Percentiles rank a stretch among this genome's conserved stretches.
Evolutionary conservation across 2,113 vertebrate genomes (phyloP).

Genomic region (Colistium nudipinnis): DNA sequence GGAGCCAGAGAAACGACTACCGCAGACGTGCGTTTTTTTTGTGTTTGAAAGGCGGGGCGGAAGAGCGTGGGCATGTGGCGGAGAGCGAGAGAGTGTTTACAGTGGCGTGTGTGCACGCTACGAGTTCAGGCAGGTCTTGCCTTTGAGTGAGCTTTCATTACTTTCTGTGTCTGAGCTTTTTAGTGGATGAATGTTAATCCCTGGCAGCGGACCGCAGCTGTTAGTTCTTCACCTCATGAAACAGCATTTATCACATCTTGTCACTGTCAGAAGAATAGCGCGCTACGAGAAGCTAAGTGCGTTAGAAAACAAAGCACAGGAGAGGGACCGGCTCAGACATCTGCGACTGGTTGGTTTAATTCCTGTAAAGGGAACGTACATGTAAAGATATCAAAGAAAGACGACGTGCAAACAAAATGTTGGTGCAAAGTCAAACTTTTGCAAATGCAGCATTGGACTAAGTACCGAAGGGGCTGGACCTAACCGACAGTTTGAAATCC

Average conservation of each 20-base stretch:
- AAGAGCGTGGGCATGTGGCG: neutral
- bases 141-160: conserved; percentile 15
- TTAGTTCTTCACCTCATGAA: conserved; percentile 43
- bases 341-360: no score
- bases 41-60: conserved; percentile 30
- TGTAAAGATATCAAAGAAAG: no score
- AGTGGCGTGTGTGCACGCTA: conserved; percentile 1
- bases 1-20: conserved; percentile 11
- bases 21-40: conserved; percentile 13
- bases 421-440: no score
- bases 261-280: neutral
- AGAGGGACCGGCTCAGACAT: no score
- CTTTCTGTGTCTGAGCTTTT: conserved; percentile 28
- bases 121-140: conserved; percentile 57
- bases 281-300: neutral
- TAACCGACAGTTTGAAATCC: no score
- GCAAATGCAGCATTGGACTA: no score
- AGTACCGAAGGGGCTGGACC: no score
- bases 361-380: no score
- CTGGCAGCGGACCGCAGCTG: conserved; percentile 7
- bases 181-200: conserved; percentile 39
- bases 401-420: no score
- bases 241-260: conserved; percentile 28
- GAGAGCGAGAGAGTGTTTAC: conserved; percentile 26
- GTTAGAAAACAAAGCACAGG: no score